Conservation (phyloP, 2,888 invertebrate species). For the Caenorhabditis panamensis region DNA sequence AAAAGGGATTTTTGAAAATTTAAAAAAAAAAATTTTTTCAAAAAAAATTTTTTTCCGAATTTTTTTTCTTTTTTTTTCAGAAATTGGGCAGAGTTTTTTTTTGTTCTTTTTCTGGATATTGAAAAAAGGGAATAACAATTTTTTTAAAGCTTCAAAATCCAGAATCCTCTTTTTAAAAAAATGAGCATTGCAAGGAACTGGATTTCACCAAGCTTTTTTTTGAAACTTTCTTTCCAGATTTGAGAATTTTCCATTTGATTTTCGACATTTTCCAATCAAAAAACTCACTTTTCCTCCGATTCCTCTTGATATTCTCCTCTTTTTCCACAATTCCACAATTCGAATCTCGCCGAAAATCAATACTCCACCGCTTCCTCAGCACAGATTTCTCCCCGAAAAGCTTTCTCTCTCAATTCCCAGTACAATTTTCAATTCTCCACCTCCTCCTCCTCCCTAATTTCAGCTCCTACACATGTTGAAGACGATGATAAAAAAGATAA, state of each 20-base stretch:
- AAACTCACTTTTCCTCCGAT: conserved; percentile 15
- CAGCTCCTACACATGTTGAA: not conserved
- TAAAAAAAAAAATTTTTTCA: too few relatives aligned
- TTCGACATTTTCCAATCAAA: conserved; percentile 7
- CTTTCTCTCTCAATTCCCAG: not conserved
- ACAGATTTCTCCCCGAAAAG: not conserved
- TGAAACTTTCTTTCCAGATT: not conserved
- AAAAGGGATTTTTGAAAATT: too few relatives aligned
- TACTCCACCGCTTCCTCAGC: conserved; percentile 10
- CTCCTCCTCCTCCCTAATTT: not conserved
- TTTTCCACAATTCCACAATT: conserved; percentile 8
- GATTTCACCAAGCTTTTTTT: not conserved
- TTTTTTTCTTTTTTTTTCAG: too few relatives aligned
- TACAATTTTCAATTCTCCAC: not conserved
- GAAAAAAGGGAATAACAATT: too few relatives aligned
- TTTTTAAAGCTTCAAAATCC: too few relatives aligned
- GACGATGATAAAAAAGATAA: conserved; percentile 1
- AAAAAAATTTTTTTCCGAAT: too few relatives aligned
- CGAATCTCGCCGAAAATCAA: conserved; percentile 34
- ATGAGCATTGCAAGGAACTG: too few relatives aligned
- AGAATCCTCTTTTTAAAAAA: too few relatives aligned
- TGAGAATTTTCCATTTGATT: not conserved
- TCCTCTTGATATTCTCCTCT: not conserved
- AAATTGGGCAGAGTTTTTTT: too few relatives aligned
- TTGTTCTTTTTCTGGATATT: too few relatives aligned